phyloP scores from a whole-genome alignment of 2,113 vertebrate species.

The Tupaia tana region DNA sequence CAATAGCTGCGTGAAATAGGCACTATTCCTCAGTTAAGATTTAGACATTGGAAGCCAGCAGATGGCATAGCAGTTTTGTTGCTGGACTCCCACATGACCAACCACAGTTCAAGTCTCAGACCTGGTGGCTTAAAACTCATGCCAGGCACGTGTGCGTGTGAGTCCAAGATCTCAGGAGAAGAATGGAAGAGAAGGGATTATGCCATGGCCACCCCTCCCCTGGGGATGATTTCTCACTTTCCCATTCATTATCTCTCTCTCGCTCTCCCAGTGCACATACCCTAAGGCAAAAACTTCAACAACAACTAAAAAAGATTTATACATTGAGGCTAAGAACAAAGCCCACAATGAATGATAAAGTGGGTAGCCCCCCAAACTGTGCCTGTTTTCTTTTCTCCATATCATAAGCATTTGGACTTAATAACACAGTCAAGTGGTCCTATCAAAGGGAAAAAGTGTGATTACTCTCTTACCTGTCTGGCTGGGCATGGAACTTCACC shows the following conservation, averaged over 20 bases:
- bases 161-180: too few species aligned
- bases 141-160: too few species aligned
- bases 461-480: constrained; percentile 89
- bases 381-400: background rate
- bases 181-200: too few species aligned
- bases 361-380: background rate
- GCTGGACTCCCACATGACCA: too few species aligned
- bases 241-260: too few species aligned
- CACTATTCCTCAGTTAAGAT: background rate
- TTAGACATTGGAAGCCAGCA: background rate
- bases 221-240: too few species aligned
- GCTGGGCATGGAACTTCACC: constrained; percentile 87
- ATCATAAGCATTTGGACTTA: background rate
- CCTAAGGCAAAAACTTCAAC: too few species aligned
- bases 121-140: too few species aligned
- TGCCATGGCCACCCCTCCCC: too few species aligned
- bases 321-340: background rate
- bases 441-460: background rate
- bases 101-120: too few species aligned
- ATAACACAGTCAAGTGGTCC: background rate
- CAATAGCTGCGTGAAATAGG: background rate
- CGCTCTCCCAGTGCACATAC: too few species aligned
- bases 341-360: background rate
- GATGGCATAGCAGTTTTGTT: too few species aligned
- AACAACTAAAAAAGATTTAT: background rate